phyloP scores from a whole-genome alignment of 1,140 invertebrate genomes.

The Drosophila repleta region DNA sequence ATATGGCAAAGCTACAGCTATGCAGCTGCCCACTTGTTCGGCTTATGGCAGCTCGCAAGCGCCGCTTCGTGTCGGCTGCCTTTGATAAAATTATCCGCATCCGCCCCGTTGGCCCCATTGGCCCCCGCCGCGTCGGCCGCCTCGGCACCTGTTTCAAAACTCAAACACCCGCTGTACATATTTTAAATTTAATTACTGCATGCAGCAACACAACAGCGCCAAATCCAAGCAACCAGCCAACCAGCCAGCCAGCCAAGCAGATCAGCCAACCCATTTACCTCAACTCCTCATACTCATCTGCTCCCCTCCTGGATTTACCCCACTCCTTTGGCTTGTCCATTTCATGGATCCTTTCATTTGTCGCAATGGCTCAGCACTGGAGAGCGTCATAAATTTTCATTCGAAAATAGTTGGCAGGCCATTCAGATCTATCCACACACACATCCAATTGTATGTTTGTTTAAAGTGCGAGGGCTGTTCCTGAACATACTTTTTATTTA shows the following conservation, averaged over 20 bases:
- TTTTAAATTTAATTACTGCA: slow-evolving; percentile 81
- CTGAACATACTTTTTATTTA: no score
- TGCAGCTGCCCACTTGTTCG: slow-evolving; percentile 36
- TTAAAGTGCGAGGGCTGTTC: slow-evolving; percentile 22
- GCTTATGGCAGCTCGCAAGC: slow-evolving; percentile 55
- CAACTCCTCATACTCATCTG: not conserved
- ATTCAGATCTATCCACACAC: slow-evolving; percentile 61
- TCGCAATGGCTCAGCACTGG: slow-evolving; percentile 39
- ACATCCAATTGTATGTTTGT: slow-evolving; percentile 30
- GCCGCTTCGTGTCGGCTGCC: slow-evolving; percentile 47
- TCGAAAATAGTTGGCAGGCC: slow-evolving; percentile 67
- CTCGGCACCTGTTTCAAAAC: slow-evolving; percentile 64
- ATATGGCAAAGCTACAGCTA: slow-evolving; percentile 44
- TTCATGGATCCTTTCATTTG: slow-evolving; percentile 60
- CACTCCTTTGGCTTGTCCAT: not conserved
- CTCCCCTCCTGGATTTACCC: no score
- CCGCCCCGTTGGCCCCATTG: not conserved
- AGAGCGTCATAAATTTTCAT: slow-evolving; percentile 57
- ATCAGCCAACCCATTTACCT: slow-evolving; percentile 29
- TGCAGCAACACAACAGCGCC: slow-evolving; percentile 52
- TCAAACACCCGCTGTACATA: slow-evolving; percentile 72
- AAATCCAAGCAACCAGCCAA: slow-evolving; percentile 61
- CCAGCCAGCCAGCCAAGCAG: slow-evolving; percentile 39
- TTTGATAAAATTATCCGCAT: slow-evolving; percentile 74
- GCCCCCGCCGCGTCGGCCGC: slow-evolving; percentile 19